Evolutionary conservation across 1,140 invertebrate species (phyloP).

Genomic region (Cylas formicarius): DNA sequence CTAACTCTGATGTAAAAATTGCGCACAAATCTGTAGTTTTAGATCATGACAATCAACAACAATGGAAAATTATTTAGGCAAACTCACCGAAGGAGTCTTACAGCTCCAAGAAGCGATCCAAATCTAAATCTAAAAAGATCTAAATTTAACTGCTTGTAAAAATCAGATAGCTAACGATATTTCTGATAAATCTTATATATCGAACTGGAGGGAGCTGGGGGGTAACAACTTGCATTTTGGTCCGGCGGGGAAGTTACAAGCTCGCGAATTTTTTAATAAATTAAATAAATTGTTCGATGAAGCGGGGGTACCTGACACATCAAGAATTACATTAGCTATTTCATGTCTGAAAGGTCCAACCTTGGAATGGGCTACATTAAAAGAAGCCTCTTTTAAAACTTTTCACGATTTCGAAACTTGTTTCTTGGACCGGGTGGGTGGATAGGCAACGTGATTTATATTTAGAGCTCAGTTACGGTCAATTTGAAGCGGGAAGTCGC

Average conservation of each 20-base stretch:
- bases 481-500: constrained; percentile 1
- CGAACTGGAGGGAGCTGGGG: constrained; percentile 9
- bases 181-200: constrained; percentile 9
- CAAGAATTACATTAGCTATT: constrained; percentile 1
- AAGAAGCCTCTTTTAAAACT: not conserved
- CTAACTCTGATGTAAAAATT: no score
- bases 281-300: constrained; percentile 7
- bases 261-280: constrained; percentile 4
- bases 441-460: constrained; percentile 8
- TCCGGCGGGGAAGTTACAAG: constrained; percentile 1
- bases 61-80: no score
- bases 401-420: constrained; percentile 3
- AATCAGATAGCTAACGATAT: no score
- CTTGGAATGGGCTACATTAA: constrained; percentile 1
- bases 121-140: no score
- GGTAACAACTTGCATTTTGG: constrained; percentile 4
- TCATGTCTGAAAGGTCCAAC: constrained; percentile 1
- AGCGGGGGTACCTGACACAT: constrained; percentile 7
- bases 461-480: constrained; percentile 4
- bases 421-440: constrained; percentile 1
- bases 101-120: no score
- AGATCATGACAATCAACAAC: no score
- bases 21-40: no score
- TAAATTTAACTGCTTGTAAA: no score
- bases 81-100: no score